Base-by-base conservation (phyloP, 2,888 invertebrate species). In the Andrena hattorfiana region DNA sequence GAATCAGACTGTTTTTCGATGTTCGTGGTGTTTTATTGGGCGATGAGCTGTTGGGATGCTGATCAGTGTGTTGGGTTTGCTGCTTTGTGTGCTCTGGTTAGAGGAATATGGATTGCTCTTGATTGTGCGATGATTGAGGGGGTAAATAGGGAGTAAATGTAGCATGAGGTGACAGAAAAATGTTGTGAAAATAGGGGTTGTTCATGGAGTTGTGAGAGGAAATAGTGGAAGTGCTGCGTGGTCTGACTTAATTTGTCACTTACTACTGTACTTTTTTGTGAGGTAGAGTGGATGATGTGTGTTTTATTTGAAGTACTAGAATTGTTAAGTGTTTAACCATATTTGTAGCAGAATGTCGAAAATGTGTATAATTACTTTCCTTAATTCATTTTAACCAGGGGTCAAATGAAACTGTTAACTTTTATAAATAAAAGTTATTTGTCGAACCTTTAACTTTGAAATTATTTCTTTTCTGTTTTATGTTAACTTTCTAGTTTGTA, bases 1-100 rank as follows among this genome's bases (percentile, higher is more conserved):
- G 51, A 26, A 35, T 75, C 35, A 20, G 28, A 28, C 20, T 16
- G 70, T 51, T 35, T 70, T 70, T 70, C 62, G 49, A 69, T 59
- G 48, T 42, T 35, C 16, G 32, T 2, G 48, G 30, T 48, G 16
- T 59, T 42, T 74, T 69, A 59, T 74, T 69, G 28, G 23, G 3
- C 56, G 56, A 56, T 4, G 56, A 26, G 23, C 20, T 20, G 10
- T 56, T 20, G 56, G 23, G 10, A 23, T 56, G 56, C 7, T 23
- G 54, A n/a, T 8, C 10, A 8, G 23, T 23, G 23, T 4, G 10
- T 26, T 56, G 20, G 56, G 2, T 20, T 56, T 56, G 23, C 23
- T 26, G 23, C 23, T 23, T 10, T 56, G 2, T 23, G 8, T 1
- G 23, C 23, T 56, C 23, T 56, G 56, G 10, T 20, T 56, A 10